Base-by-base conservation (phyloP, 2,113 vertebrate genomes). In the Speoplatyrhinus poulsoni region DNA sequence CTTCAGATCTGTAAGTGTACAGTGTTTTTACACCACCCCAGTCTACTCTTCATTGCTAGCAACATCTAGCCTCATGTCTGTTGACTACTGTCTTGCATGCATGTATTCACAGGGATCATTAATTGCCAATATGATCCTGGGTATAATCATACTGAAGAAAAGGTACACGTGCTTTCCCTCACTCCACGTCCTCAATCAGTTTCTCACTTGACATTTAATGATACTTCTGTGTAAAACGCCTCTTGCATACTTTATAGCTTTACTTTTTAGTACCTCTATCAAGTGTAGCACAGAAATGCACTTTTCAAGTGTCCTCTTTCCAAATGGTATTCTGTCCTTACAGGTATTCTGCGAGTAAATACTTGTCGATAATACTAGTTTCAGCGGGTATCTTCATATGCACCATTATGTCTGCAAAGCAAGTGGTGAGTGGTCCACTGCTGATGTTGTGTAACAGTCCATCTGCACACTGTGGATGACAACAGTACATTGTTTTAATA, bases 301-400 rank as follows among this genome's bases (percentile, higher is more conserved):
- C 15, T 3, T 47, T 26, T 57, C 13, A 6, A 54, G 13, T 15
- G 52, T 15, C 56, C 57, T 36, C 1, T 46, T 7, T 60, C 12
- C 0, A 47, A 3, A 9, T 32, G 17, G 26, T 3, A 4, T 32
- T 77, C 53, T 60, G 72, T 57, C 60, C 4, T 62, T 70, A 33
- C 93, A 99, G 98, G 74, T 99, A 99, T 84, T 94, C 94, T 36
- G 0, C 90, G 1, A 95, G 92, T 57, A 99, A 97, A 72, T 98
- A 96, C 65, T 53, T 91, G 11, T 98, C 98, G 75, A 98, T 99
- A 33, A 91, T 88, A 58, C 89, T 99, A 76, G 90, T 99, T 69
- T 98, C 98, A n/a, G 41, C 93, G 58, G 98, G 98, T 33, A 99
- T 99, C 90, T 98, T 98, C 79, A 95, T 96, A 81, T 99, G 98